phyloP scores from a whole-genome alignment of 2,113 vertebrate genomes.

The Peromyscus maniculatus region DNA sequence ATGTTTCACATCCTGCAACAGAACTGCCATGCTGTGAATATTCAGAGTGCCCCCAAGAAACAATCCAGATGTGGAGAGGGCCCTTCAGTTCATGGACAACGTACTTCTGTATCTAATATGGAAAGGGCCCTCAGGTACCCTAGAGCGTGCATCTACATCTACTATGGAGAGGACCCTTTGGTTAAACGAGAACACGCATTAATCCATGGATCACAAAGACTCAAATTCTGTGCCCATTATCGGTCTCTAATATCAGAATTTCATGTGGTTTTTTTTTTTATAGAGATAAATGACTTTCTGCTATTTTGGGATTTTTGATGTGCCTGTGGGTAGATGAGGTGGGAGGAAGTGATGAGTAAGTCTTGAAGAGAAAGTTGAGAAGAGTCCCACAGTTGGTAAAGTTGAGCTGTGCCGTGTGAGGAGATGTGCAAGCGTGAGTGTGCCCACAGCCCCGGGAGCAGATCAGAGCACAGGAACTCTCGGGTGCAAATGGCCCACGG shows the following conservation, averaged over 20 bases:
- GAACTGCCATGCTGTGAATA: rapidly evolving
- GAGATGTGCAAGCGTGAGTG: rapidly evolving
- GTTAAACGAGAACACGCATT: not conserved
- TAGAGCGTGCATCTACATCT: not conserved
- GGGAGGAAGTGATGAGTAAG: constrained; percentile 67
- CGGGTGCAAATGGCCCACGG: not conserved
- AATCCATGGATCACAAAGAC: not conserved
- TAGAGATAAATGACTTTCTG: constrained; percentile 51
- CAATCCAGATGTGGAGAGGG: not conserved
- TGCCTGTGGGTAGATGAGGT: constrained; percentile 57
- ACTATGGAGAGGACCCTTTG: not conserved
- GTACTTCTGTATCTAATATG: not conserved
- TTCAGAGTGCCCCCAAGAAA: not conserved
- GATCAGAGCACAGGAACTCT: not conserved
- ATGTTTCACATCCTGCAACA: not conserved
- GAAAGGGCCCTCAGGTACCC: not conserved
- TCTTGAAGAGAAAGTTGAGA: not conserved
- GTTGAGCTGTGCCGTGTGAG: not conserved
- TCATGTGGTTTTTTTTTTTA: not conserved
- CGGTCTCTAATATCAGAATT: not conserved
- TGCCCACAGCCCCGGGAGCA: rapidly evolving
- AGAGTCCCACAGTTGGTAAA: not conserved
- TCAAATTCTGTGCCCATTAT: not conserved
- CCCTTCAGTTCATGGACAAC: not conserved
- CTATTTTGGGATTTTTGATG: constrained; percentile 69